Conservation (phyloP, 2,888 invertebrate genomes). For the Chymomyza amoena region DNA sequence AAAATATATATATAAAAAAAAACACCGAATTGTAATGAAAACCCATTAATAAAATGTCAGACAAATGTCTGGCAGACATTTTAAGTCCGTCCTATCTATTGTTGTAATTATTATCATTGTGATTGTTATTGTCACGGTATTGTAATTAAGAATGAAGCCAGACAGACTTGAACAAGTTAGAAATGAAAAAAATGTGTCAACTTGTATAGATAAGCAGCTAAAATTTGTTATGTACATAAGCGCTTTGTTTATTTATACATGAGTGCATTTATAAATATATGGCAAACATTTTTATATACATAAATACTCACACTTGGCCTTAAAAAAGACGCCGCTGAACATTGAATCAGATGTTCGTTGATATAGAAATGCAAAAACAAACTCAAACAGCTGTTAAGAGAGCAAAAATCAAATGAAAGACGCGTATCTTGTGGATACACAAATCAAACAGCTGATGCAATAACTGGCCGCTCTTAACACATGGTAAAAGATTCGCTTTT, state of each 20-base stretch:
- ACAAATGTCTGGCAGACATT: constrained; percentile 7
- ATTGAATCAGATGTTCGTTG: background rate
- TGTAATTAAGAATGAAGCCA: constrained; percentile 47
- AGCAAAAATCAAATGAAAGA: constrained; percentile 8
- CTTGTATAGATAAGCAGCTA: background rate
- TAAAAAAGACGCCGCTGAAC: background rate
- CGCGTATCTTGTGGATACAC: constrained; percentile 43
- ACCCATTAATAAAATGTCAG: background rate
- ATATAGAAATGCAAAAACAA: no score
- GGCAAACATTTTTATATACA: background rate
- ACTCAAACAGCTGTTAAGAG: background rate
- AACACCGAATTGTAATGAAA: background rate
- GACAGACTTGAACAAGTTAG: constrained; percentile 41
- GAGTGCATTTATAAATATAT: constrained; percentile 6
- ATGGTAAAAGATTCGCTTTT: constrained; percentile 24
- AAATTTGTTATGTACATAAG: constrained; percentile 3
- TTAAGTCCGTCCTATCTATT: background rate
- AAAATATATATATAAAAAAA: background rate
- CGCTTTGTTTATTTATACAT: constrained; percentile 9
- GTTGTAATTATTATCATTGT: constrained; percentile 2
- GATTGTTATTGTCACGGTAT: constrained; percentile 29
- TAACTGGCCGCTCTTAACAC: constrained; percentile 55
- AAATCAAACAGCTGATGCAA: constrained; percentile 61
- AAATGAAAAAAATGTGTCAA: constrained; percentile 14
- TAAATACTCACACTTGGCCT: background rate